phyloP scores from a whole-genome alignment of 2,113 vertebrate genomes.

The Silurus glanis region DNA sequence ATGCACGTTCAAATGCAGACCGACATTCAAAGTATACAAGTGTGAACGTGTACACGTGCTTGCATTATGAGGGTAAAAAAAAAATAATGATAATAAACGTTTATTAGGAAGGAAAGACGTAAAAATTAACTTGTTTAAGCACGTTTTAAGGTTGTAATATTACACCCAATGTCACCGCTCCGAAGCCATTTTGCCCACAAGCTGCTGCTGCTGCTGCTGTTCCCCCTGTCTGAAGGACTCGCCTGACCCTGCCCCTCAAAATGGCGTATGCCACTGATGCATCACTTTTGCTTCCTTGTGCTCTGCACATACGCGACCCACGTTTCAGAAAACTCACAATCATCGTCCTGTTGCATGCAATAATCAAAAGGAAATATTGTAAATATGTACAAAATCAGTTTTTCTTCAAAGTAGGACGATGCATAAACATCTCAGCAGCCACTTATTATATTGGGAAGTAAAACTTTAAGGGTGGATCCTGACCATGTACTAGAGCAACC shows the following conservation, averaged over 20 bases:
- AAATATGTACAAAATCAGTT: no score
- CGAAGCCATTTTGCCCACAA: constrained; percentile 61
- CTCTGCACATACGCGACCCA: background rate
- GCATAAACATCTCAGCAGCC: background rate
- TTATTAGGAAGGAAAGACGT: background rate
- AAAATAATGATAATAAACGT: no score
- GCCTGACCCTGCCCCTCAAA: constrained; percentile 61
- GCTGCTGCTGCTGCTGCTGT: constrained; percentile 31
- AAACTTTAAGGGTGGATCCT: background rate
- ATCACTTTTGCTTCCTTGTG: constrained; percentile 17
- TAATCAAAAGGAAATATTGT: no score
- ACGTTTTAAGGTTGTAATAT: background rate
- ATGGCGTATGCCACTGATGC: constrained; percentile 54
- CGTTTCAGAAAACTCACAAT: background rate
- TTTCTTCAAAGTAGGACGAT: background rate
- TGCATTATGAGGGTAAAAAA: no score
- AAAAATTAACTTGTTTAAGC: background rate
- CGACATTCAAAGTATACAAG: no score
- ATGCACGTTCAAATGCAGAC: background rate
- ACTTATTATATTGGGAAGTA: background rate
- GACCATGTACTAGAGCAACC: background rate
- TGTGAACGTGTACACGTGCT: no score
- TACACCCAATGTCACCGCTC: constrained; percentile 17
- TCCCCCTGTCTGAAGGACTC: constrained; percentile 37
- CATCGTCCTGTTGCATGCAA: background rate